Base-by-base conservation (phyloP, 1,140 invertebrate species). In the Rhyzopertha dominica region DNA sequence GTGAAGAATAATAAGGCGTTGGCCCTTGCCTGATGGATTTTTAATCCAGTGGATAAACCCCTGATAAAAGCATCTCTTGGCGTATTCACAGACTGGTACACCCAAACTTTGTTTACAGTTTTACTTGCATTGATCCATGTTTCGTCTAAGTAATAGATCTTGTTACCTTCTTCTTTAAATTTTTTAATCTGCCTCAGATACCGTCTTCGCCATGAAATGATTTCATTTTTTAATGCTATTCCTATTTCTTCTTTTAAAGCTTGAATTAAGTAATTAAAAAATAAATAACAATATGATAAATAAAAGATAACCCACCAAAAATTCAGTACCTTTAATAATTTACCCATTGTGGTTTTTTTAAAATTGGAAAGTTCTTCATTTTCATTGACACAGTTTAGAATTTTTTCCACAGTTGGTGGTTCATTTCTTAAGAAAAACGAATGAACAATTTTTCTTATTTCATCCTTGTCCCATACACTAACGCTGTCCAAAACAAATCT, bases 51-150 rank as follows among this genome's bases (percentile, higher is more conserved):
- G 9, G 52, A 43, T 23, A 43, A 20, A 24, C 39, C 45, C 18
- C 43, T 23, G 1, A 43, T 29, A 41, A 53, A 52, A 17, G 44
- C 49, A 37, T 53, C 25, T 28, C 45, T 29, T 29, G 24, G 18
- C 20, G 37, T 41, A 31, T 35, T 49, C 10, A 59, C 25, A 30
- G 36, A 36, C 3, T 18, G 40, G 43, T 57, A 48, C 14, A 48
- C 20, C 49, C 56, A 54, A 22, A 43, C 32, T 48, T 54, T 54
- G 10, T 31, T 36, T 23, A 43, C 37, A 19, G 55, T 51, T 28
- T 56, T 48, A 17, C 45, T 46, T 51, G 36, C 48, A 34, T 47
- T 53, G 5, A 47, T n/a, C 37, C 43, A 53, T 12, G 49, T 52
- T 51, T 53, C 42, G 32, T 53, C 48, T 36, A 44, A 51, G 44